Conservation (phyloP, 2,113 vertebrate species). For the Cyphomyrus plagiostoma region DNA sequence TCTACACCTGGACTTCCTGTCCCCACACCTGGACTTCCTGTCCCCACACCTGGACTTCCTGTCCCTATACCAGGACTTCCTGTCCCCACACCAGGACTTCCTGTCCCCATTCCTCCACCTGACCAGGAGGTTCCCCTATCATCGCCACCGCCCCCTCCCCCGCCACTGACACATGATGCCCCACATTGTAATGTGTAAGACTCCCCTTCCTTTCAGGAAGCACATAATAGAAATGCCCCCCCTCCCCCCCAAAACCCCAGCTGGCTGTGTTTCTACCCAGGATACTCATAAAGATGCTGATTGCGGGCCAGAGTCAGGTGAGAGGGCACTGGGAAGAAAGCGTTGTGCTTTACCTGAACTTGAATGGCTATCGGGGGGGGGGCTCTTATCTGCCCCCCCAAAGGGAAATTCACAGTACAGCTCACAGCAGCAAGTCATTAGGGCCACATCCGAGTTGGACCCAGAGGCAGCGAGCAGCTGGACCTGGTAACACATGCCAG, state of each 20-base stretch:
- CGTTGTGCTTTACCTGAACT: neutral
- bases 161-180: neutral
- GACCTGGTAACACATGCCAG: conserved; percentile 49
- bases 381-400: conserved; percentile 15
- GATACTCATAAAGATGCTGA: conserved; percentile 23
- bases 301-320: conserved; percentile 22
- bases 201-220: conserved; percentile 5
- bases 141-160: neutral
- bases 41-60: neutral
- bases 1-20: neutral
- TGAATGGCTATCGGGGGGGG: conserved; percentile 7
- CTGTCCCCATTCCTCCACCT: neutral
- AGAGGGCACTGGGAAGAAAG: neutral
- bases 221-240: neutral
- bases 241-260: neutral
- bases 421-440: conserved; percentile 25
- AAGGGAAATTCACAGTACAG: neutral
- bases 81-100: neutral
- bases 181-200: neutral
- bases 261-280: neutral
- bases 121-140: neutral
- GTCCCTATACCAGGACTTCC: neutral
- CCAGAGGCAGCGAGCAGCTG: conserved; percentile 31
- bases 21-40: neutral
- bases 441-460: conserved; percentile 52